Evolutionary conservation across 2,113 vertebrate species (phyloP).

Genomic region (Macrotus californicus): DNA sequence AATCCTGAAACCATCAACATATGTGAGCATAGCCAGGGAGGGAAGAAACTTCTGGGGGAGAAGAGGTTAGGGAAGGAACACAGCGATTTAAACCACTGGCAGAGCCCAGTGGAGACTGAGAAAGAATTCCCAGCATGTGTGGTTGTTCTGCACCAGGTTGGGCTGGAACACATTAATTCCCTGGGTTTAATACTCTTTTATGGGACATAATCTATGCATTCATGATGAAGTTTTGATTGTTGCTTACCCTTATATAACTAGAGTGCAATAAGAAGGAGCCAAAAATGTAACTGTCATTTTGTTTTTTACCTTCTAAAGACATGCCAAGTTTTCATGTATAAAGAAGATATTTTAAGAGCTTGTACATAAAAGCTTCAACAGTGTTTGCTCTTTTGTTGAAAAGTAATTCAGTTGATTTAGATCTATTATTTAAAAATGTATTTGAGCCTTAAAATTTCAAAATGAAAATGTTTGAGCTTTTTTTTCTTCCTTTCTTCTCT

Average conservation of each 20-base stretch:
- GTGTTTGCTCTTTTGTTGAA: conserved; percentile 51
- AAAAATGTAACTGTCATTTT: not conserved
- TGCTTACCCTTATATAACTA: not conserved
- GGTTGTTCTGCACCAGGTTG: not conserved
- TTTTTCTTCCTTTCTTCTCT: not conserved
- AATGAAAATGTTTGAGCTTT: conserved; percentile 28
- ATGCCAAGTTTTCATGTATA: conserved; percentile 27
- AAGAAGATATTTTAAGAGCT: conserved; percentile 58
- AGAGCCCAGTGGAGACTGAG: not conserved
- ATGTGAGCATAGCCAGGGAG: not conserved
- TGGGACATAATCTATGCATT: not conserved
- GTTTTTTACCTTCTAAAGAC: conserved; percentile 56
- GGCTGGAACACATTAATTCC: not conserved
- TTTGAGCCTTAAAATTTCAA: conserved; percentile 36
- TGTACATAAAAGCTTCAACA: conserved; percentile 47
- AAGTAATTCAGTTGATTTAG: conserved; percentile 55
- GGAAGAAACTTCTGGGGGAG: not conserved
- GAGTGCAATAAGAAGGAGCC: not conserved
- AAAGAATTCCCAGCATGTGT: not conserved
- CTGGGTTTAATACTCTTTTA: not conserved
- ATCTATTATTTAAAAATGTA: conserved; percentile 47
- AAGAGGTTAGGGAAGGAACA: not conserved
- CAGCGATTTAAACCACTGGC: not conserved
- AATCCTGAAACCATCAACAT: not conserved
- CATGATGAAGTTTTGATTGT: not conserved